phyloP scores from a whole-genome alignment of 2,797 vertebrate genomes.

The Cossypha heuglini region DNA sequence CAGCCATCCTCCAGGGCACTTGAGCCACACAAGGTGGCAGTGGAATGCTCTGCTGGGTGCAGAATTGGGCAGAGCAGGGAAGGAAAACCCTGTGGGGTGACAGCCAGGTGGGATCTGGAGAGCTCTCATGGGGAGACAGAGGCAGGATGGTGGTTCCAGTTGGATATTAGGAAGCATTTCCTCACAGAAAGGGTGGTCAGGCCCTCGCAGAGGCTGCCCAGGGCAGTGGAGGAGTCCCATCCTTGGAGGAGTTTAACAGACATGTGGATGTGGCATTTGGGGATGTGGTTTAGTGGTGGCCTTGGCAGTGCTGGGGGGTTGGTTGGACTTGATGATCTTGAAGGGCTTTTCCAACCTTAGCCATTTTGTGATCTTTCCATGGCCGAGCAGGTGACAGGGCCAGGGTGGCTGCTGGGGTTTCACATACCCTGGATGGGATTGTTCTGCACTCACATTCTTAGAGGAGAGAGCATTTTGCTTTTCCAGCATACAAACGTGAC shows the following conservation, averaged over 20 bases:
- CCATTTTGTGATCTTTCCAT: fast-evolving
- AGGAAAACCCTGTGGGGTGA: not conserved
- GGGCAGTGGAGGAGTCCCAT: not conserved
- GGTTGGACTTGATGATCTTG: not conserved
- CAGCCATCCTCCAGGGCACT: not conserved
- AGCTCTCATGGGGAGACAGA: not conserved
- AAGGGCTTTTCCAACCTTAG: not conserved
- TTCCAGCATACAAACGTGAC: not conserved
- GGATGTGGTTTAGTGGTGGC: not conserved
- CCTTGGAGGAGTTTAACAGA: not conserved
- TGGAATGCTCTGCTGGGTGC: not conserved
- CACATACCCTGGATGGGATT: not conserved
- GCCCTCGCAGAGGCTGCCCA: not conserved
- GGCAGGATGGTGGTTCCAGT: not conserved
- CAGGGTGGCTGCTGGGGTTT: fast-evolving
- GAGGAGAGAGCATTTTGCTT: not conserved
- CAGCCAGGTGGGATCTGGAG: not conserved
- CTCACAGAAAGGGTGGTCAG: not conserved
- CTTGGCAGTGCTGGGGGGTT: not conserved
- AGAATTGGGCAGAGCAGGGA: not conserved
- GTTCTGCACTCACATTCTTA: not conserved
- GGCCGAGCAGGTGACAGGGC: fast-evolving
- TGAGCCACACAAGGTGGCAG: not conserved
- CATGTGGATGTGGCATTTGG: not conserved
- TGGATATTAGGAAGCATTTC: not conserved